These are phyloP conservation scores for Chionoecetes opilio DNA, from an alignment of 1,140 invertebrate genomes.

Conservation along the genomic window DNA sequence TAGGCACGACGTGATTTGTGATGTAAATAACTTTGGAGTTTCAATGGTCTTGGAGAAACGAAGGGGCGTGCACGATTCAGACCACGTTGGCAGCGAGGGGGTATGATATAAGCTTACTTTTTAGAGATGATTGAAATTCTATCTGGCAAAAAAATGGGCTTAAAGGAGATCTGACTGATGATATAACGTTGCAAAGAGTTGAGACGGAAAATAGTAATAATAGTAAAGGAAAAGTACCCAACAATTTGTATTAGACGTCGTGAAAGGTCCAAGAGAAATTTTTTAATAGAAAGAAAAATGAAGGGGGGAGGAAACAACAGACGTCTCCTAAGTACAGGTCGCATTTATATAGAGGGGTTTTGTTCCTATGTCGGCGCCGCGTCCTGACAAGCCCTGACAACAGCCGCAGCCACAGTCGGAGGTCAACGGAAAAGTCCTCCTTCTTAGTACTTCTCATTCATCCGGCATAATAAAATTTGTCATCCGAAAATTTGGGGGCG, in stretches of 20 bases:
- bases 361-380: neutral
- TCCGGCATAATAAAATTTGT: slow-evolving; percentile 60
- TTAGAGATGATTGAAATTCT: neutral
- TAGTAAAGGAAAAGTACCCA: neutral
- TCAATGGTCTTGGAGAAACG: neutral
- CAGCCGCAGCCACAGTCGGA: neutral
- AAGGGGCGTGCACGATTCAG: neutral
- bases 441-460: slow-evolving; percentile 44
- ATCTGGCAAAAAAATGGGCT: neutral
- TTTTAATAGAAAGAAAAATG: neutral
- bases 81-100: neutral
- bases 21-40: slow-evolving; percentile 6
- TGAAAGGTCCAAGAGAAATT: neutral
- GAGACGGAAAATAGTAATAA: neutral
- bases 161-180: too few relatives aligned
- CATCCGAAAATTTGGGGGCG: slow-evolving; percentile 66
- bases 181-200: too few relatives aligned
- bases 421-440: slow-evolving; percentile 53
- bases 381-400: neutral
- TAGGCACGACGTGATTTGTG: neutral
- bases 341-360: neutral
- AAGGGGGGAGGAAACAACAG: slow-evolving; percentile 17
- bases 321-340: slow-evolving; percentile 30
- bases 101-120: neutral
- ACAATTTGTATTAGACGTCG: neutral